Evolutionary conservation across 2,113 vertebrate species (phyloP).

Genomic region (Nothocercus julius): DNA sequence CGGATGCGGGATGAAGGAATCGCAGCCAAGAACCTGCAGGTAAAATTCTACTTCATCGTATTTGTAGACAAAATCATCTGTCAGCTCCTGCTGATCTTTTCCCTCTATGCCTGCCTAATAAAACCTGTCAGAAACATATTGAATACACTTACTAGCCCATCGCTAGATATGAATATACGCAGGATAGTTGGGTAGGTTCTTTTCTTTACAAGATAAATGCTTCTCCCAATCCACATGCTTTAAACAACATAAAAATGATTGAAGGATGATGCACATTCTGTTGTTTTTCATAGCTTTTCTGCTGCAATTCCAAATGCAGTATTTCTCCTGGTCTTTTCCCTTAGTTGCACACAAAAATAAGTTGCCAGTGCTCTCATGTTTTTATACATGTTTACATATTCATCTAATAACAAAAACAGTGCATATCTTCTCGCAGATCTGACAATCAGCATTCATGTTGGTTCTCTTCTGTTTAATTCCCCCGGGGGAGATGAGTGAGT

Average conservation of each 20-base stretch:
- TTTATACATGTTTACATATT: constrained; percentile 27
- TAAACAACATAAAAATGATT: neutral
- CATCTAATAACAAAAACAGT: neutral
- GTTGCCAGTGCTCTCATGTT: neutral
- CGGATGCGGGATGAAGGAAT: constrained; percentile 83
- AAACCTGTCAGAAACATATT: constrained; percentile 26
- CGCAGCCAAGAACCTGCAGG: constrained; percentile 86
- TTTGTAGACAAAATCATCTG: constrained; percentile 68
- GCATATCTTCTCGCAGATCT: neutral
- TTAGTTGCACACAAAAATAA: neutral
- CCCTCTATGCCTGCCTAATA: neutral
- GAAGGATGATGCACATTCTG: neutral
- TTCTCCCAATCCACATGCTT: neutral
- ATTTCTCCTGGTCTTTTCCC: constrained; percentile 12
- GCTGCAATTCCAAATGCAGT: neutral
- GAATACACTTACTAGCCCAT: constrained; percentile 22
- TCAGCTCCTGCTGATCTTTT: constrained; percentile 62
- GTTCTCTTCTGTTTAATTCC: constrained; percentile 50
- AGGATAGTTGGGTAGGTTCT: neutral
- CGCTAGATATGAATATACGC: neutral
- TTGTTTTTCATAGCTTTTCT: neutral
- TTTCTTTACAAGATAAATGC: neutral
- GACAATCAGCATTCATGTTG: constrained; percentile 61
- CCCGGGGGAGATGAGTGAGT: constrained; percentile 81
- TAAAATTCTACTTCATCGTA: constrained; percentile 75